Evolutionary conservation across 2,888 invertebrate genomes (phyloP).

Genomic region (Metacarcinus magister): DNA sequence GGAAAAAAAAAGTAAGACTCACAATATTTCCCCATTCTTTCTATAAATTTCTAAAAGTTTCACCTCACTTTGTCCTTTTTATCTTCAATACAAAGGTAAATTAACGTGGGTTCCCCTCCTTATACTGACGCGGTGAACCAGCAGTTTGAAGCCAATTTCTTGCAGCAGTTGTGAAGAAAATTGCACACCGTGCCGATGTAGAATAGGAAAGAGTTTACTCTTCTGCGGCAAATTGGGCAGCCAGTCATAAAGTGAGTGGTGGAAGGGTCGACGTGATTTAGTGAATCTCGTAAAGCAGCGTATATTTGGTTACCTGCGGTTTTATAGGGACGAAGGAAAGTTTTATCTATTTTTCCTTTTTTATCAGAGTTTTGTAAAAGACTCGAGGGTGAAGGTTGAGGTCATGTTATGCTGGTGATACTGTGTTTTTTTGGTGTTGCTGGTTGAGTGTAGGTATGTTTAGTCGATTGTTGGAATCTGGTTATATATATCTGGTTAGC

Average conservation of each 20-base stretch:
- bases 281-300: neutral
- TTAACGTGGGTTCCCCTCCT: neutral
- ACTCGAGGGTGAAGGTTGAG: neutral
- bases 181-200: neutral
- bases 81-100: neutral
- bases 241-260: neutral
- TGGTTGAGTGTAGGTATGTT: neutral
- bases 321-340: neutral
- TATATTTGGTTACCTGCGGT: slow-evolving; percentile 39
- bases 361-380: neutral
- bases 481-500: neutral
- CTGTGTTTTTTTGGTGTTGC: neutral
- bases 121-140: neutral
- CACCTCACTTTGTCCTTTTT: neutral
- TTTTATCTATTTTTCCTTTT: neutral
- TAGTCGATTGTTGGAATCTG: neutral
- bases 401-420: neutral
- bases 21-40: neutral
- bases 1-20: neutral
- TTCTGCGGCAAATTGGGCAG: slow-evolving; percentile 35
- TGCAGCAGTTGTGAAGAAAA: slow-evolving; percentile 23
- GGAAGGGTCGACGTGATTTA: neutral
- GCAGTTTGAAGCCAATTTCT: slow-evolving; percentile 22
- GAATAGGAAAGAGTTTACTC: slow-evolving; percentile 38
- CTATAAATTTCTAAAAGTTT: neutral